Percentiles rank a stretch among this genome's conserved stretches.
phyloP scores from a whole-genome alignment of 2,888 invertebrate genomes.

The Fragum fragum region DNA sequence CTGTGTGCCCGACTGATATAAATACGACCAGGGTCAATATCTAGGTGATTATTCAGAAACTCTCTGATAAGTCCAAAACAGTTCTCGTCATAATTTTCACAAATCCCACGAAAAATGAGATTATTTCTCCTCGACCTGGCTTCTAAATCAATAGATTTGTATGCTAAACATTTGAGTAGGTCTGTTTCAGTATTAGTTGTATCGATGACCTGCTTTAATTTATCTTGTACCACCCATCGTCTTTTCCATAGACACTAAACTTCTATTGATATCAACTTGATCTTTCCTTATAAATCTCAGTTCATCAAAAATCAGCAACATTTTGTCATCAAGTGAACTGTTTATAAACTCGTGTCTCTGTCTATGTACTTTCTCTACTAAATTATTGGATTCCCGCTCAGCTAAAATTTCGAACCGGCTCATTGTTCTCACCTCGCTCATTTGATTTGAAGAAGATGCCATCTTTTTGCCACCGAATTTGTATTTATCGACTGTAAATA shows the following conservation, averaged over 20 bases:
- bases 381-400: neutral
- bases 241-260: conserved; percentile 2
- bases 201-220: too few species aligned
- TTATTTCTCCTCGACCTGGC: conserved; percentile 12
- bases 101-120: neutral
- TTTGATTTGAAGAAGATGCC: neutral
- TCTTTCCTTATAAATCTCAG: conserved; percentile 11
- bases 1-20: conserved; percentile 5
- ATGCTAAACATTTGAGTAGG: conserved; percentile 3
- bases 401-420: too few species aligned
- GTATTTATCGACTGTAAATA: too few species aligned
- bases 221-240: conserved; percentile 17
- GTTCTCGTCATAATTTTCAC: conserved; percentile 12
- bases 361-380: too few species aligned
- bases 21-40: too few species aligned
- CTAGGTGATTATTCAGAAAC: conserved; percentile 2
- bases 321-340: neutral
- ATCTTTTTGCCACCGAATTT: too few species aligned
- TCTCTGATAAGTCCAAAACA: neutral
- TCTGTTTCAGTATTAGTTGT: conserved; percentile 2
- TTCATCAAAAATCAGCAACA: neutral
- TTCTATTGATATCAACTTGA: neutral
- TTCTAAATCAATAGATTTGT: conserved; percentile 4
- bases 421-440: neutral
- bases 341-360: conserved; percentile 9